phyloP scores from a whole-genome alignment of 92 coral and sea anemone species.

The Blastomussa wellsi region DNA sequence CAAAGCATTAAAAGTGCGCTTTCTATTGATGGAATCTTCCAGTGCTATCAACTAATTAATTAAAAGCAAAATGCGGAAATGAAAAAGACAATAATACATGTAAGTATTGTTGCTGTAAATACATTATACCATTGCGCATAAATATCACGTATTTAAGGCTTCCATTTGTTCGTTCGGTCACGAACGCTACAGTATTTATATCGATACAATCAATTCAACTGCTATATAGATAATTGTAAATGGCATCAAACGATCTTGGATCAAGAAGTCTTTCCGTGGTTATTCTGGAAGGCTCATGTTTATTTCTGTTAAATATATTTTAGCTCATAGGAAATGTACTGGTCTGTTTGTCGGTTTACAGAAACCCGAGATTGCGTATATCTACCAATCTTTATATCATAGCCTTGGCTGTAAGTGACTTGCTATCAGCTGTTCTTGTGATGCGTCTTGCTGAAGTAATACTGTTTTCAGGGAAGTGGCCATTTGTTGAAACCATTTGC shows the following conservation, averaged over 20 bases:
- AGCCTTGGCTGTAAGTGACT: constrained; percentile 38
- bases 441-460: constrained; percentile 21
- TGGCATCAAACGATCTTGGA: no score
- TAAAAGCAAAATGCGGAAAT: no score
- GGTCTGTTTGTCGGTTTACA: constrained; percentile 29
- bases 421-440: constrained; percentile 34
- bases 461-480: constrained; percentile 26
- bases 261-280: not conserved
- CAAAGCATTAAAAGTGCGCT: no score
- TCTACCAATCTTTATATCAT: constrained; percentile 29
- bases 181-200: no score
- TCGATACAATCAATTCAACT: no score
- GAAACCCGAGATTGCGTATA: constrained; percentile 38
- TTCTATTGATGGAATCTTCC: not conserved
- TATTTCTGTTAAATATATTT: constrained; percentile 4
- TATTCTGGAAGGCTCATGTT: constrained; percentile 16
- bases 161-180: no score
- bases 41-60: not conserved
- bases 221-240: no score
- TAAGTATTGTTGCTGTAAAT: no score
- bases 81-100: no score
- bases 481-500: constrained; percentile 22
- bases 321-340: constrained; percentile 27
- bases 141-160: no score
- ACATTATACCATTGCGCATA: no score